Evolutionary conservation across 64 coral and sea anemone genomes (phyloP), one percentile per base, ranked within the genome.

Genomic region (Trachythela sp.): DNA sequence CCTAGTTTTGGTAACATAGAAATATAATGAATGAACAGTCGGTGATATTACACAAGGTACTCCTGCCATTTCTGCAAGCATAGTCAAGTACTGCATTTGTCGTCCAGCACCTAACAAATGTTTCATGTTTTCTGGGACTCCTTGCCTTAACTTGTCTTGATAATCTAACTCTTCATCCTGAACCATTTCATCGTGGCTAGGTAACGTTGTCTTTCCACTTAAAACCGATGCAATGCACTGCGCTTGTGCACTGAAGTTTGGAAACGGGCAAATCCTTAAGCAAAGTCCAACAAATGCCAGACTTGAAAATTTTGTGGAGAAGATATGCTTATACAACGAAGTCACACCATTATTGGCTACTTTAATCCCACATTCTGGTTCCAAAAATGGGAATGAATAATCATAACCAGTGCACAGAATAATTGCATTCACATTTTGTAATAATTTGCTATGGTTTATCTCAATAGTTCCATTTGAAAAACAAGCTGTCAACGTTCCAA

Each of bases 341-440:
- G 87, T 89, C 48, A 92, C 45, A 38, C 80, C 75, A 48, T 89
- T 92, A 33, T 89, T 85, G 9, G 9, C 84, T 10, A 92, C 91
- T 7, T 87, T 80, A 52, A 92, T 89, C 11, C 31, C 36, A 67
- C 91, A 92, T 13, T 92, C 83, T 43, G 58, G 17, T 84, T 40
- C 38, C 39, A 92, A 40, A 40, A 92, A 92, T 64, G 91, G 91
- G 84, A 92, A 92, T 29, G 87, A 88, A 42, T 67, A 88, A 22
- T 85, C 24, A 20, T 92, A 92, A 42, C 91, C 91, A 85, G 91
- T 92, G 34, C 91, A 92, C 33, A 92, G 36, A 18, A 92, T 71
- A 29, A 92, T 75, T 31, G 31, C 37, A 72, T 92, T 86, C 13
- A 43, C 87, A 6, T 45, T 45, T 89, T 89, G 38, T 40, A 68